Base-by-base conservation (phyloP, 2,113 vertebrate species). In the Aspidoscelis tigris region DNA sequence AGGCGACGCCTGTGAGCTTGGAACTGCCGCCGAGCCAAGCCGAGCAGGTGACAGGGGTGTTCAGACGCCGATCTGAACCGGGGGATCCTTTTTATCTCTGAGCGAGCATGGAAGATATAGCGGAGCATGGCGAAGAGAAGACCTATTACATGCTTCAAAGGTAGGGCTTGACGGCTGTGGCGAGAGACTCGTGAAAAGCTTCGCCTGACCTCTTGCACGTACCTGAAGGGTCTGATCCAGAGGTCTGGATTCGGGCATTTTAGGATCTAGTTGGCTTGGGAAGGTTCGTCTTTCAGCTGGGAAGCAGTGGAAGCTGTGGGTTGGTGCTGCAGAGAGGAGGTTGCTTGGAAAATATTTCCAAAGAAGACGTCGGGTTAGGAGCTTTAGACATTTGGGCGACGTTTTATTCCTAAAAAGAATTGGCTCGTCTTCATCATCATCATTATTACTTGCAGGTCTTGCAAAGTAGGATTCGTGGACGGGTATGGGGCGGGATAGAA, bases 91-190 rank as follows among this genome's bases (percentile, higher is more conserved):
- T 88, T 24, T 20, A 4, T 33, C 33, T 26, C 24, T 58, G 80
- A 84, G 72, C 0, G 91, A 86, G 80, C 92, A 96, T 96, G 93
- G 93, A 95, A 84, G 93, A 92, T 81, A 89, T 90, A 76, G 73
- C 89, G 55, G 93, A 94, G 82, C 89, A 94, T 89, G 84, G 90
- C 73, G 91, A 93, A 78, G 94, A 94, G 33, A 93, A 95, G 90
- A 94, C 88, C 50, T 96, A 96, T 22, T 89, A 96, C 88, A 95
- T 96, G 95, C 93, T 96, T 88, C 93, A 93, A 76, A 96, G 95
- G 95, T 96, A 94, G 66, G 20, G 4, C 2, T 33, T 22, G 9
- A 58, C 2, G 39, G 58, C 1, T 5, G n/a, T 12, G n/a, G 69
- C 1, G 26, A 26, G 10, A 33, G n/a, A 6, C 5, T 55, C 58